Evolutionary conservation across 1,140 invertebrate species (phyloP), one percentile per base, ranked within the genome.

Genomic region (Brachionus paranguensis): DNA sequence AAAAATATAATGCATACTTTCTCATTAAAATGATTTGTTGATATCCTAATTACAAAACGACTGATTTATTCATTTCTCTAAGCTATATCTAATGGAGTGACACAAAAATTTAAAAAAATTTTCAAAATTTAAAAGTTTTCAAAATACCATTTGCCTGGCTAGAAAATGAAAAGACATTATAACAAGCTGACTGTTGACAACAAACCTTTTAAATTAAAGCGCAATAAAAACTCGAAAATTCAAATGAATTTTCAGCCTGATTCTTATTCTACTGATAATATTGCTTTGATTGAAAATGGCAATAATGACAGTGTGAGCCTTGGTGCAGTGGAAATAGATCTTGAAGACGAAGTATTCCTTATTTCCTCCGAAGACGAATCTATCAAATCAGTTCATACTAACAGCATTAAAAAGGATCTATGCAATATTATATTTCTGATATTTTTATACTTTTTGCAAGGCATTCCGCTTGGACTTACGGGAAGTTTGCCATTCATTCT

Each of bases 401-500:
- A 29, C 7, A 76, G 27, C 27, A 50, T 76, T 20, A 47, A 17
- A 76, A 76, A 76, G 50, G 72, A 76, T 76, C 17, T 76, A 6
- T 24, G 27, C 43, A 76, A 76, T 29, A 50, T 76, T 76, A 29
- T 76, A 50, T 76, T 76, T n/a, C 20, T 99, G 55, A 91, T 97
- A 85, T 95, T 97, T 88, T 91, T 99, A 0, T 99, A 99, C 87
- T 91, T 97, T 47, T 90, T 99, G 4, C 96, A 99, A 92, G 97
- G 89, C 7, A 88, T 99, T 88, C 97, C 97, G 1, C 89, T 99
- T 6, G 97, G 97, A 11, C 90, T 99, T 24, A 94, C 93, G 50
- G 93, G 93, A 11, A 95, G 95, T 53, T 94, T 99, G 85, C 97
- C 97, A 4, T 96, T 99, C 93, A 91, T 99, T 64, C 90, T 99